phyloP scores from a whole-genome alignment of 2,888 invertebrate species.

The Trachelus stipa region DNA sequence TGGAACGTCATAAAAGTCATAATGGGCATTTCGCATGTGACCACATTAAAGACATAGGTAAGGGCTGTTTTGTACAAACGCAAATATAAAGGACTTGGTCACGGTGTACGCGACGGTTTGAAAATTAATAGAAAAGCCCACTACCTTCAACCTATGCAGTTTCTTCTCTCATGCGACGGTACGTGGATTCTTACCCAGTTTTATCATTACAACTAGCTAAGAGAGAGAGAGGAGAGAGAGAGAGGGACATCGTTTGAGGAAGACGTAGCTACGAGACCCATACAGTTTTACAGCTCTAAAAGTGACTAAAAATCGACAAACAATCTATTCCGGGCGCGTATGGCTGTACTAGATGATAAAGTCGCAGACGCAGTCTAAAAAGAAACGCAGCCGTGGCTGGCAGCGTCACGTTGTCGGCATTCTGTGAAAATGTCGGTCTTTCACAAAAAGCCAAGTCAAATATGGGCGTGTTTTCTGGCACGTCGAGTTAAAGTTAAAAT shows the following conservation, averaged over 20 bases:
- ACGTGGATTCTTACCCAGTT: background rate
- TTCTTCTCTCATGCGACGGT: background rate
- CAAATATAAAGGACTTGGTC: background rate
- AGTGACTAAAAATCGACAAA: conserved; percentile 59
- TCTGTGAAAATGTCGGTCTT: conserved; percentile 64
- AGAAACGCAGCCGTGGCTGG: background rate
- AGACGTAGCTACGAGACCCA: too few relatives aligned
- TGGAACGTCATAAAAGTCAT: background rate
- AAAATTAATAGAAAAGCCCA: too few relatives aligned
- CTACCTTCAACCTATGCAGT: background rate
- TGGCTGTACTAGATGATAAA: background rate
- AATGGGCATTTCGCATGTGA: background rate
- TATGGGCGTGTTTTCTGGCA: conserved; percentile 60
- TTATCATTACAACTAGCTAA: background rate
- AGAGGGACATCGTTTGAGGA: too few relatives aligned
- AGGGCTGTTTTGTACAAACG: background rate
- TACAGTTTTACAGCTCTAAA: conserved; percentile 48
- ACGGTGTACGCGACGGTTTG: too few relatives aligned
- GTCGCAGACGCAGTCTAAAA: background rate
- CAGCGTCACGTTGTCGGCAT: conserved; percentile 44
- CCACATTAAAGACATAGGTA: background rate
- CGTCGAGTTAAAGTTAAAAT: conserved; percentile 49
- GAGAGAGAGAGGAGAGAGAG: background rate
- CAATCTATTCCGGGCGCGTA: conserved; percentile 48
- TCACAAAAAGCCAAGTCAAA: conserved; percentile 64